These are phyloP conservation scores for Amblyjoppa fuscipennis DNA, from an alignment of 2,888 invertebrate genomes.

Conservation along the genomic window DNA sequence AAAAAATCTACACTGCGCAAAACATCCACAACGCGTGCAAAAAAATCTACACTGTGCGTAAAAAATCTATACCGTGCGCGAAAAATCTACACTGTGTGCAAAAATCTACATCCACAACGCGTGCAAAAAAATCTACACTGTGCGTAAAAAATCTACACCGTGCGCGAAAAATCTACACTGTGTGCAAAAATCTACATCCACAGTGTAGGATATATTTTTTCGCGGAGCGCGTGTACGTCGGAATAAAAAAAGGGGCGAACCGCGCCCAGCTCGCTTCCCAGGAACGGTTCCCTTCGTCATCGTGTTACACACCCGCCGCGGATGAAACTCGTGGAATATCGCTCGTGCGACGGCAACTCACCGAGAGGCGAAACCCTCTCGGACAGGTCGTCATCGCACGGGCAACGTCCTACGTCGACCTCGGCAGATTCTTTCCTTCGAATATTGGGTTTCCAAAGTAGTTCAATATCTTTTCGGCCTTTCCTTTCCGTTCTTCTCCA, in stretches of 20 bases:
- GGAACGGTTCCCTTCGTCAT: constrained; percentile 59
- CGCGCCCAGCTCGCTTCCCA: constrained; percentile 55
- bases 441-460: constrained; percentile 66
- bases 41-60: too few relatives aligned
- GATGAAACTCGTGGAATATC: constrained; percentile 14
- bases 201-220: neutral
- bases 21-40: too few relatives aligned
- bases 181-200: too few relatives aligned
- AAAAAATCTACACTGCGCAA: neutral
- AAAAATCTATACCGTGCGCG: too few relatives aligned
- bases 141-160: too few relatives aligned
- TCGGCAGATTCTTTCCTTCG: constrained; percentile 51
- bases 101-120: too few relatives aligned
- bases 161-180: too few relatives aligned
- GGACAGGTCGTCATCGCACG: constrained; percentile 43
- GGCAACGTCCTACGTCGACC: constrained; percentile 68
- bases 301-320: constrained; percentile 64
- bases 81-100: too few relatives aligned
- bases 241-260: constrained; percentile 25
- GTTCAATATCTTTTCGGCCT: constrained; percentile 34
- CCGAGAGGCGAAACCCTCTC: constrained; percentile 8
- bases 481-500: constrained; percentile 7
- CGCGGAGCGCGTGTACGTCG: neutral
- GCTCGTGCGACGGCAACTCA: constrained; percentile 61
- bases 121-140: too few relatives aligned